A percentile compares a stretch with the other conserved stretches of the same genome.
phyloP scores from a whole-genome alignment of 2,888 invertebrate genomes.

The Pandemis heparana region DNA sequence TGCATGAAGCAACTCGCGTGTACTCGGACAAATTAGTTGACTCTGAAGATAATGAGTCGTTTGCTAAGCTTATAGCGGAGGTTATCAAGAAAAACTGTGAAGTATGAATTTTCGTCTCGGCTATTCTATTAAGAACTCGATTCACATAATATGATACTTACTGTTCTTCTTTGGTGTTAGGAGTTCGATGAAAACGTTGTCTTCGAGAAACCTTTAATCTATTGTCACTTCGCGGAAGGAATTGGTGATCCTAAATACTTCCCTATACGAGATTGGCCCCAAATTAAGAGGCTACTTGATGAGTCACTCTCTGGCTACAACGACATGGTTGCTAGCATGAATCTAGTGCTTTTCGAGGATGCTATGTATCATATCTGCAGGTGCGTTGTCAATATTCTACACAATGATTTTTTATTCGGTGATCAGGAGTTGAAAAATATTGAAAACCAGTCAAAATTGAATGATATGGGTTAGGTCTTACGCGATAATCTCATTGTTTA shows the following conservation, averaged over 20 bases:
- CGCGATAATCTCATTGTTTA: no score
- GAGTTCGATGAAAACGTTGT: slow-evolving; percentile 90
- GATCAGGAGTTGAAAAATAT: no score
- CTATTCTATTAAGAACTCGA: not conserved
- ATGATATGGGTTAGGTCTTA: no score
- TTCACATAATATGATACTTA: not conserved
- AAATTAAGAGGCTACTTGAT: slow-evolving; percentile 89
- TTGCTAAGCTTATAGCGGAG: slow-evolving; percentile 91
- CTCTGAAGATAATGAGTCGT: slow-evolving; percentile 89
- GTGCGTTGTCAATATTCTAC: slow-evolving; percentile 60
- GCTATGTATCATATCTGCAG: slow-evolving; percentile 97
- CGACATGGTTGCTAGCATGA: slow-evolving; percentile 96
- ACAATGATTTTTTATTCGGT: no score
- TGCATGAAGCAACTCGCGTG: slow-evolving; percentile 96
- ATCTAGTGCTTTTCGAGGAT: slow-evolving; percentile 97
- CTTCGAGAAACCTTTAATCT: slow-evolving; percentile 92
- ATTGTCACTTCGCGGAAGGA: slow-evolving; percentile 96
- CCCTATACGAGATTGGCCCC: slow-evolving; percentile 90
- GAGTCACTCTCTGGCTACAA: slow-evolving; percentile 95
- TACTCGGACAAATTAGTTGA: slow-evolving; percentile 97
- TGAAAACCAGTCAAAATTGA: no score
- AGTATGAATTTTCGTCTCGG: slow-evolving; percentile 61
- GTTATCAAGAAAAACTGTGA: slow-evolving; percentile 92
- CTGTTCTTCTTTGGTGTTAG: slow-evolving; percentile 60
- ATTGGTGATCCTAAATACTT: slow-evolving; percentile 96